Evolutionary conservation across 1,140 invertebrate genomes (phyloP), one percentile per base, ranked within the genome.

Genomic region (Cherax destructor): DNA sequence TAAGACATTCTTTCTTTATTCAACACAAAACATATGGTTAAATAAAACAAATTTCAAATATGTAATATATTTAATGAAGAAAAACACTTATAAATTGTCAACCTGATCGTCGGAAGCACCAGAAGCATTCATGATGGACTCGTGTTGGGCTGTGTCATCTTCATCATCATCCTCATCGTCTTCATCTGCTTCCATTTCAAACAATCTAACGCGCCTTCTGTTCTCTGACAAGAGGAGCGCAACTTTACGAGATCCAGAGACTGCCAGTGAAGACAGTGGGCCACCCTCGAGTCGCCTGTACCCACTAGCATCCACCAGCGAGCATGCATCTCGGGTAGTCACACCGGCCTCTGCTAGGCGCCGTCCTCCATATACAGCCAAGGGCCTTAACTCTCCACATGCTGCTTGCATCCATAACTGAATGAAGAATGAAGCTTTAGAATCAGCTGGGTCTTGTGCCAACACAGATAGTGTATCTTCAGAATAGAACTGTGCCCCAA

Each of bases 211-310:
- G 94, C 98, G 97, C 85, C 97, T 96, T 90, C 95, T 95, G 93
- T 96, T 97, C 93, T 97, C 96, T 24, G 97, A 97, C 16, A 99
- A 94, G 86, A 99, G 96, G 77, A 98, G 97, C 13, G 97, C 97
- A 47, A 99, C 97, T 95, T 98, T 98, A 69, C 98, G 95, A 16
- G 96, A 96, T 0, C 98, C 98, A 90, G 98, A 98, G 0, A 99
- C 98, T 9, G 98, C 97, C 52, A 91, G 4, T 11, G 89, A 30
- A 18, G 89, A 92, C 99, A 96, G 69, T 56, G 92, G 76, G 56
- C 92, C 88, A 77, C 80, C 80, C 49, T 93, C 93, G 95, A 95
- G 94, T 7, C 96, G 92, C 30, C 95, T 93, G 76, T 94, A 95
- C 24, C 92, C 93, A 24, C 92, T 86, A 16, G 92, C 80, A 56